Evolutionary conservation across 2,797 vertebrate species (phyloP).

Genomic region (Oreonectes daqikongensis): DNA sequence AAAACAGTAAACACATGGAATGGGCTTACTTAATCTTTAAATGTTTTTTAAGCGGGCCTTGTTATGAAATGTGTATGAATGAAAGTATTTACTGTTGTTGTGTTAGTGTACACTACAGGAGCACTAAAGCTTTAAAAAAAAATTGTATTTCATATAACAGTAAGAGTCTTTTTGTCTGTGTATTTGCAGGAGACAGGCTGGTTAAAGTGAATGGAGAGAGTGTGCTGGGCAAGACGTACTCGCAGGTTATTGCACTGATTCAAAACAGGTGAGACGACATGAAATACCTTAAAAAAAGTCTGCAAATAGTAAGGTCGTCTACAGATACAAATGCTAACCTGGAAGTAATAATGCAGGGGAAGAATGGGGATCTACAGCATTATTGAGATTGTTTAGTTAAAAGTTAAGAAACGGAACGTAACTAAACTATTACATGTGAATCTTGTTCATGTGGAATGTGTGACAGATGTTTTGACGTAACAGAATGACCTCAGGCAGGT

Average conservation of each 20-base stretch:
- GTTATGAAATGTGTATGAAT: background rate
- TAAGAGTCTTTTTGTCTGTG: background rate
- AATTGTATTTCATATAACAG: background rate
- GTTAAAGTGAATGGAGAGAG: constrained; percentile 98
- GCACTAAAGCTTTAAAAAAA: background rate
- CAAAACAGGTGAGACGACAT: constrained; percentile 88
- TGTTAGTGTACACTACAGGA: background rate
- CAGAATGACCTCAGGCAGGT: constrained; percentile 33
- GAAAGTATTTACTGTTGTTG: background rate
- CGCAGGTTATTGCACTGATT: constrained; percentile 96
- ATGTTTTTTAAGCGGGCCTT: background rate
- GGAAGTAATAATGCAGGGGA: background rate
- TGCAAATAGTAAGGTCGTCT: background rate
- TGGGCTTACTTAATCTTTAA: constrained; percentile 14
- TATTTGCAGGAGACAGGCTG: constrained; percentile 87
- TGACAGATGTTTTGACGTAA: constrained; percentile 37
- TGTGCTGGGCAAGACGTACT: constrained; percentile 94
- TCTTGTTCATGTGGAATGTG: constrained; percentile 8
- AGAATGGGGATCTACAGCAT: background rate
- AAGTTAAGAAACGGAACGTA: background rate
- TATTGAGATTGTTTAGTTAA: constrained; percentile 7
- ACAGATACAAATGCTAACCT: background rate
- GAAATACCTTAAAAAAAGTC: background rate
- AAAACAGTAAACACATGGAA: constrained; percentile 9
- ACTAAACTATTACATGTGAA: background rate